Conservation (phyloP, 2,113 vertebrate genomes). For the Aplodontia rufa region DNA sequence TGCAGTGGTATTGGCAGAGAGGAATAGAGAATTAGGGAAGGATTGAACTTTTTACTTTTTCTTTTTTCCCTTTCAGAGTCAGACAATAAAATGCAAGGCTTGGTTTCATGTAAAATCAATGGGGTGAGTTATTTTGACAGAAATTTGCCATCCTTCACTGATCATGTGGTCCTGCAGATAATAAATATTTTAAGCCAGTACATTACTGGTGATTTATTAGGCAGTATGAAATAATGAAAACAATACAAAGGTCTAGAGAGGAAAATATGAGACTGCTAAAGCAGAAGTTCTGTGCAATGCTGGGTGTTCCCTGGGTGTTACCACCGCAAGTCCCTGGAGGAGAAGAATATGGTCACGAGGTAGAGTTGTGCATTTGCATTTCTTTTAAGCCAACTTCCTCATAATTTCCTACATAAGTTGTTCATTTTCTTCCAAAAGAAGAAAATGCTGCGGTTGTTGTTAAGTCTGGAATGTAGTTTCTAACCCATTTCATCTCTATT, state of each 20-base stretch:
- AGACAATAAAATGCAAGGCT: conserved; percentile 70
- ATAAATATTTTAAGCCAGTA: conserved; percentile 81
- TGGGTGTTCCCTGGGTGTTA: neutral
- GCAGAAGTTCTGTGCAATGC: neutral
- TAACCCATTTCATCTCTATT: neutral
- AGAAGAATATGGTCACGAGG: neutral
- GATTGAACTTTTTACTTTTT: conserved; percentile 66
- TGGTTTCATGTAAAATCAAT: conserved; percentile 83
- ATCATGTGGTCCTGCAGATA: conserved; percentile 78
- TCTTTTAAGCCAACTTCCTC: neutral
- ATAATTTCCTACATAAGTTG: neutral
- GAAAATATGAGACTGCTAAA: neutral
- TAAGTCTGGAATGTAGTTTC: neutral
- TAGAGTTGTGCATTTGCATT: neutral
- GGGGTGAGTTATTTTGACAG: conserved; percentile 79
- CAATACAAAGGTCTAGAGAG: conserved; percentile 67
- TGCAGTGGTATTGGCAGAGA: neutral
- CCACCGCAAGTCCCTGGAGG: neutral
- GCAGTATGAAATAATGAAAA: conserved; percentile 78
- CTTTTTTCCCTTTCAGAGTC: conserved; percentile 59
- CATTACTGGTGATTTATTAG: conserved; percentile 83
- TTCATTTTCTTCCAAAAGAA: neutral
- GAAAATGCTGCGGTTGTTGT: neutral
- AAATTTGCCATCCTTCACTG: conserved; percentile 81
- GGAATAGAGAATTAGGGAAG: neutral